Percentiles rank a stretch among this genome's conserved stretches.
Conservation (phyloP, 2,888 invertebrate species). For the Malthinus flaveolus region DNA sequence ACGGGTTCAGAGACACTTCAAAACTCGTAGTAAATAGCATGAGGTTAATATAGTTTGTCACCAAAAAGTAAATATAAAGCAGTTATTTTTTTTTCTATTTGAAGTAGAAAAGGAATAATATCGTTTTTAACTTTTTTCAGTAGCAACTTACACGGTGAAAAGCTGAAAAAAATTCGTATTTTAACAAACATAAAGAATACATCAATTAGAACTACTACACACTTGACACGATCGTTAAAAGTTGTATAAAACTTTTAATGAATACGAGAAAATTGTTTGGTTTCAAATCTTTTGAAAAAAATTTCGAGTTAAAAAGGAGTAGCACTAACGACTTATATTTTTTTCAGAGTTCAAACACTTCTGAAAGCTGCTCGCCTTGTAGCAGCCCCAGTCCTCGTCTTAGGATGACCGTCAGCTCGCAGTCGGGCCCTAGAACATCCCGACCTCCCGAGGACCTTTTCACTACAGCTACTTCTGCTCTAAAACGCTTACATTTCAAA, state of each 20-base stretch:
- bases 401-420: conserved; percentile 57
- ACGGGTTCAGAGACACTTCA: conserved; percentile 19
- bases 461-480: conserved; percentile 60
- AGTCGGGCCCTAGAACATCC: conserved; percentile 54
- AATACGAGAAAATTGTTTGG: too few species aligned
- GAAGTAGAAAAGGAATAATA: background rate
- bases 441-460: conserved; percentile 57
- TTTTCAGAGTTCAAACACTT: conserved; percentile 37
- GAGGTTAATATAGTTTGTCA: conserved; percentile 4
- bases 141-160: too few species aligned
- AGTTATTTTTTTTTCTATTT: background rate
- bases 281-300: background rate
- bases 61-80: background rate
- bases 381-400: conserved; percentile 52
- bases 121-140: too few species aligned
- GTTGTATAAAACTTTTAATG: too few species aligned
- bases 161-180: too few species aligned
- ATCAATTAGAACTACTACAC: too few species aligned
- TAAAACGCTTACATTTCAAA: conserved; percentile 68
- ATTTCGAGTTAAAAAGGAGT: background rate
- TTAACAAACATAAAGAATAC: too few species aligned
- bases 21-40: conserved; percentile 6
- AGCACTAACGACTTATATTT: conserved; percentile 1
- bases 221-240: too few species aligned
- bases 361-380: conserved; percentile 43